Conservation (phyloP, 2,888 invertebrate genomes). For the Dermolepida albohirtum region DNA sequence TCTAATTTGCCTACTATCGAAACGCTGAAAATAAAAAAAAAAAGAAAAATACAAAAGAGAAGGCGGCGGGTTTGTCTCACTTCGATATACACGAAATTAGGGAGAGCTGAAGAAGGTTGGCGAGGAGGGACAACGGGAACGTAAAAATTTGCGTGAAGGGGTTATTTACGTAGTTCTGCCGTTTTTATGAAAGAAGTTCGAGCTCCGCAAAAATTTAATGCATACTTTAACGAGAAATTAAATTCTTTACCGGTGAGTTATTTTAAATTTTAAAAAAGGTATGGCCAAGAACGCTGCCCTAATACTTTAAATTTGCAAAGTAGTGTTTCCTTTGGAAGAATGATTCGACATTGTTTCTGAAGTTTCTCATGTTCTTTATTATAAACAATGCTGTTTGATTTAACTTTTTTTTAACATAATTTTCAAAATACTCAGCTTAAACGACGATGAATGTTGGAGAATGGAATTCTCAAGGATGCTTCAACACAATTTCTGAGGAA, state of each 20-base stretch:
- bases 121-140: neutral
- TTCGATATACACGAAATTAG: slow-evolving; percentile 7
- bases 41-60: neutral
- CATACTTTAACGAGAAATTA: slow-evolving; percentile 24
- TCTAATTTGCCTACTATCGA: slow-evolving; percentile 21
- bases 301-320: no score
- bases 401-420: no score
- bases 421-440: no score
- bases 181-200: slow-evolving; percentile 8
- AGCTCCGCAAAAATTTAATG: slow-evolving; percentile 8
- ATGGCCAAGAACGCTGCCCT: no score
- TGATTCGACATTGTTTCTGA: no score
- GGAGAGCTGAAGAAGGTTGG: neutral
- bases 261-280: slow-evolving; percentile 28
- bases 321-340: no score
- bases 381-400: no score
- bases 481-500: no score
- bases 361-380: no score
- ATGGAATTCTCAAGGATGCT: no score
- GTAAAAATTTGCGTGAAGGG: slow-evolving; percentile 26
- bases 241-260: slow-evolving; percentile 20
- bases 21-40: slow-evolving; percentile 3
- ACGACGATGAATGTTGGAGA: no score
- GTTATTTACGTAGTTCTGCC: slow-evolving; percentile 14
- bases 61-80: slow-evolving; percentile 1